Evolutionary conservation across 2,797 vertebrate species (phyloP).

Genomic region (Diceros bicornis): DNA sequence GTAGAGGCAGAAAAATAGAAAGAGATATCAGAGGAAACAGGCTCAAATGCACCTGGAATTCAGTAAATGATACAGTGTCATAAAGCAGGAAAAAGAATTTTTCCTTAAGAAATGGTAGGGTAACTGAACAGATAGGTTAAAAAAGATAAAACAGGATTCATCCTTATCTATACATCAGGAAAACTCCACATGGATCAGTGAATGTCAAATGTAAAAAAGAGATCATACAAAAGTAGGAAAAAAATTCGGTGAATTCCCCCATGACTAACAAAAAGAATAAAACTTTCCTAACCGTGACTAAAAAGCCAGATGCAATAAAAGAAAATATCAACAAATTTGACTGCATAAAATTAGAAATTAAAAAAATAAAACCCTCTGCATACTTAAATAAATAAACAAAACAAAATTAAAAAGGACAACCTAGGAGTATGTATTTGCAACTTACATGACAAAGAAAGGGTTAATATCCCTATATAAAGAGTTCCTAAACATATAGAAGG

Average conservation of each 20-base stretch:
- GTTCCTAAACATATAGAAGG: background rate
- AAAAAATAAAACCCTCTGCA: background rate
- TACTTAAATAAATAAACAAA: background rate
- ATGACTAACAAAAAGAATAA: background rate
- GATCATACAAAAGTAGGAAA: background rate
- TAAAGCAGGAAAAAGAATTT: background rate
- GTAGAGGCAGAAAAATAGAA: background rate
- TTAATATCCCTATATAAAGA: too few species aligned
- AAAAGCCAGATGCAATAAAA: background rate
- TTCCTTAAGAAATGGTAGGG: background rate
- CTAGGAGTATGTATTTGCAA: background rate
- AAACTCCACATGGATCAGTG: background rate
- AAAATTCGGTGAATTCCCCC: background rate
- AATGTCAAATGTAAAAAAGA: background rate
- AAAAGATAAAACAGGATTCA: background rate
- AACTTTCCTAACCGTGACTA: background rate
- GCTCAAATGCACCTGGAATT: background rate
- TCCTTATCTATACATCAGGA: background rate
- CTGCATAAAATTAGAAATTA: background rate
- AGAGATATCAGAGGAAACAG: background rate
- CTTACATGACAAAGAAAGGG: background rate
- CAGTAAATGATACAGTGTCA: background rate
- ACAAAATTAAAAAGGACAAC: background rate
- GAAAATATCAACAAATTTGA: background rate
- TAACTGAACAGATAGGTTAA: background rate